Percentiles rank a stretch among this genome's conserved stretches.
These are phyloP conservation scores for Coregonus clupeaformis DNA, from an alignment of 2,113 vertebrate species.

Conservation along the genomic window DNA sequence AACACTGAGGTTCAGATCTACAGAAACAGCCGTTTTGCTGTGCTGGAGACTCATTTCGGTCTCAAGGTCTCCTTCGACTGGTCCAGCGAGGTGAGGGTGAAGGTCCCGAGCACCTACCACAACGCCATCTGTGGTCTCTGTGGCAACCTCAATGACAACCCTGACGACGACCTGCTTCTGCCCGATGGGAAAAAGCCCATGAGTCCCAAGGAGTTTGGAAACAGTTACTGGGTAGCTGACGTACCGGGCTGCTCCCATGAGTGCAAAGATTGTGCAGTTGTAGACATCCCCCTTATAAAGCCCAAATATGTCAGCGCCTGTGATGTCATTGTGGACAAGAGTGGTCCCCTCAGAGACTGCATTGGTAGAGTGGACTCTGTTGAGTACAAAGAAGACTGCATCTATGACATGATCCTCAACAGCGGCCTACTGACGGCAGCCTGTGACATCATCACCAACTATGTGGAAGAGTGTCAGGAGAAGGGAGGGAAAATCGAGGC, in stretches of 20 bases:
- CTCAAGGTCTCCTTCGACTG: slow-evolving; percentile 36
- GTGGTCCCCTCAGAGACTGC: slow-evolving; percentile 19
- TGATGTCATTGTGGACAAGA: slow-evolving; percentile 43
- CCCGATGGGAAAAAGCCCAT: slow-evolving; percentile 6
- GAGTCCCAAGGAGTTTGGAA: slow-evolving; percentile 29
- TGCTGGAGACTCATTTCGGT: slow-evolving; percentile 31
- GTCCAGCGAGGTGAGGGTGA: slow-evolving; percentile 35
- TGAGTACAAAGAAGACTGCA: slow-evolving; percentile 21
- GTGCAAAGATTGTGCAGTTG: slow-evolving; percentile 7
- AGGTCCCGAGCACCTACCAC: slow-evolving; percentile 47
- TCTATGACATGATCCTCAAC: slow-evolving; percentile 23
- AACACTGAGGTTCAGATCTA: not conserved
- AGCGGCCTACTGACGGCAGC: not conserved
- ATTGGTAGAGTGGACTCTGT: not conserved
- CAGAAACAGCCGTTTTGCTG: slow-evolving; percentile 6
- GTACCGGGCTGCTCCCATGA: slow-evolving; percentile 4
- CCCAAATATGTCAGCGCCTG: slow-evolving; percentile 29
- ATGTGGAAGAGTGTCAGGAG: slow-evolving; percentile 27
- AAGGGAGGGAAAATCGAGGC: slow-evolving; percentile 5
- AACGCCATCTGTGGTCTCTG: slow-evolving; percentile 64
- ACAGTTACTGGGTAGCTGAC: slow-evolving; percentile 63
- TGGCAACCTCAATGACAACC: slow-evolving; percentile 43
- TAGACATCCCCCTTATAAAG: not conserved
- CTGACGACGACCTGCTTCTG: slow-evolving; percentile 19
- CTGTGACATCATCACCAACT: slow-evolving; percentile 25